Evolutionary conservation across 2,888 invertebrate genomes (phyloP).

Genomic region (Phragmatobia fuliginosa): DNA sequence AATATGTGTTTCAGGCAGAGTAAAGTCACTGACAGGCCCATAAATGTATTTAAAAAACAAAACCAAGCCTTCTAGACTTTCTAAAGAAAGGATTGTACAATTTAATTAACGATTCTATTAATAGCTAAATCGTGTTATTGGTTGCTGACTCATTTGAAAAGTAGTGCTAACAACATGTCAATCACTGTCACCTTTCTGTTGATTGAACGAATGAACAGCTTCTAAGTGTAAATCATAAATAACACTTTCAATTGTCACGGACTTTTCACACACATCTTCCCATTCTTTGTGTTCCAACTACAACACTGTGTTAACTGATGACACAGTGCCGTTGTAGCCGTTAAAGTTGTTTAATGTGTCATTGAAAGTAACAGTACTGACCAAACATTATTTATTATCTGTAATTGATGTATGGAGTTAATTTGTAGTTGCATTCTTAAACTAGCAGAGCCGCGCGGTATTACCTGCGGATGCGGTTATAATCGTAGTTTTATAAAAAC

Average conservation of each 20-base stretch:
- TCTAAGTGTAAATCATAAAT: conserved; percentile 31
- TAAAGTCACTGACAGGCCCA: no score
- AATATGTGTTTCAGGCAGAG: no score
- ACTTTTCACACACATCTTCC: conserved; percentile 33
- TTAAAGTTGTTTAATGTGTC: not conserved
- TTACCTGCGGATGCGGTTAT: no score
- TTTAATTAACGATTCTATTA: not conserved
- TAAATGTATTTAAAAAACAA: no score
- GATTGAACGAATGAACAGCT: conserved; percentile 5
- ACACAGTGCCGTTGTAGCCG: conserved; percentile 22
- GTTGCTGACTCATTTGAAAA: not conserved
- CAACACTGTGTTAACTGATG: conserved; percentile 9
- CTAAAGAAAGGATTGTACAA: not conserved
- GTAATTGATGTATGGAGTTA: not conserved
- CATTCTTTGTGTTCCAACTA: conserved; percentile 22
- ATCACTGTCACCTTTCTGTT: conserved; percentile 6
- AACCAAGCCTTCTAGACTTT: not conserved
- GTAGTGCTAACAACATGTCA: not conserved
- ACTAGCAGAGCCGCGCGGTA: no score
- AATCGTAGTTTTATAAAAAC: no score
- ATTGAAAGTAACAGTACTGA: not conserved
- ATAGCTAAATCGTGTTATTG: not conserved
- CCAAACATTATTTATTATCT: not conserved
- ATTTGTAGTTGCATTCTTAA: not conserved
- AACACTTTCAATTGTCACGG: conserved; percentile 47